Base-by-base conservation (phyloP, 23 tunicate species). In the Styela plicata region DNA sequence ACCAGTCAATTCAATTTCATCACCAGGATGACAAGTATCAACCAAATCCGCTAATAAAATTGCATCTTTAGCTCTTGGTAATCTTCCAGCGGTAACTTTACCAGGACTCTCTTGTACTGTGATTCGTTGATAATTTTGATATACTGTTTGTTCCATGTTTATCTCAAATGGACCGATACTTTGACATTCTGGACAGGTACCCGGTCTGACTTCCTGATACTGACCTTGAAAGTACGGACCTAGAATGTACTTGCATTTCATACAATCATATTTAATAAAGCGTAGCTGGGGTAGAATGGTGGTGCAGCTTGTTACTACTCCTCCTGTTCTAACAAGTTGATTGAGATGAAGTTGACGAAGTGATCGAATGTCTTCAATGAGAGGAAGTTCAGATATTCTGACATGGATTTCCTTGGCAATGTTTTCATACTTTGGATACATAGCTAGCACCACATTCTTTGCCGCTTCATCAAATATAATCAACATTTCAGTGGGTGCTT, bases 71-170 rank as follows among this genome's bases (percentile, higher is more conserved):
- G 99, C 89, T 29, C 99, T 83, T 2, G 99, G 99, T 68, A 96
- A 69, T 52, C 99, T 79, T 2, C 99, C 99, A 61, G 99, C 99
- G 2, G 96, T 85, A 18, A 96, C 90, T 62, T 93, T 96, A 1
- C 94, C 94, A 0, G 99, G 99, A 62, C 97, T 91, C 74, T 96
- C 99, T 69, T 96, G 99, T 5, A 96, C 79, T 18, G 88, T 71
- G 5, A 96, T 85, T 33, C 99, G 74, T 79, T 96, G 99, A 73
- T 96, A 96, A 79, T 96, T 96, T 63, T 96, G 99, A 52, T 96
- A 96, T 25, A 96, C 97, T 20, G 99, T 96, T 34, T 96, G 94
- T 69, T 91, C 99, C 97, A 96, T 96, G 79, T 96, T 96, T 69
- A 96, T 84, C 52, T 91, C 94, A 64, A 96, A 96, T 2, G 99